Percentiles rank a stretch among this genome's conserved stretches.
phyloP scores from a whole-genome alignment of 37 sponge, comb jelly and placozoan species.

The Agelas oroides region DNA sequence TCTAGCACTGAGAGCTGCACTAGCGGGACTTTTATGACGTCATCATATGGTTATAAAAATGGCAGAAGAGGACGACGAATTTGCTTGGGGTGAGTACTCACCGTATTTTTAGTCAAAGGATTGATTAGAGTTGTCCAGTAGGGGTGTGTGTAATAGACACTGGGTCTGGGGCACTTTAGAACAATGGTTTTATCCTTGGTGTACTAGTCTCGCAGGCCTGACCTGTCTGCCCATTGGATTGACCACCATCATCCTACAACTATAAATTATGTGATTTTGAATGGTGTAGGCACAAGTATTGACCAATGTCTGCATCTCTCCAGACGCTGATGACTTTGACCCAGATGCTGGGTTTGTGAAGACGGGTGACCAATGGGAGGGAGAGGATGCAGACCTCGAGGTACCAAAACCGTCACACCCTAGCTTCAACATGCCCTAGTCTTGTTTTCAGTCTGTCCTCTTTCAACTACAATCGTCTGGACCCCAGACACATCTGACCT shows the following conservation, averaged over 20 bases:
- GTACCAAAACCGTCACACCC: neutral
- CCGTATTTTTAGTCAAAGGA: no score
- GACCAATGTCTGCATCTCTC: neutral
- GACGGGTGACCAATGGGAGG: conserved; percentile 51
- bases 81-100: conserved; percentile 40
- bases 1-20: neutral
- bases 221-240: no score
- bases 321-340: conserved; percentile 71
- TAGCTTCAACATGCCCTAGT: neutral
- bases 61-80: conserved; percentile 40
- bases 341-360: conserved; percentile 67
- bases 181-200: no score
- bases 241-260: no score
- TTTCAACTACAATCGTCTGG: no score
- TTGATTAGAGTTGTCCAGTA: neutral
- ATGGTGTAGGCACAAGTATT: no score
- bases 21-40: no score
- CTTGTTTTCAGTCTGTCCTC: neutral
- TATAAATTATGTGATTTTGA: no score
- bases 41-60: neutral
- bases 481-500: no score
- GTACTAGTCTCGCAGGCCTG: no score
- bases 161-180: no score
- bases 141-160: no score
- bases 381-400: conserved; percentile 55